Evolutionary conservation across 2,888 invertebrate genomes (phyloP).

Genomic region (Stenodema calcarata): DNA sequence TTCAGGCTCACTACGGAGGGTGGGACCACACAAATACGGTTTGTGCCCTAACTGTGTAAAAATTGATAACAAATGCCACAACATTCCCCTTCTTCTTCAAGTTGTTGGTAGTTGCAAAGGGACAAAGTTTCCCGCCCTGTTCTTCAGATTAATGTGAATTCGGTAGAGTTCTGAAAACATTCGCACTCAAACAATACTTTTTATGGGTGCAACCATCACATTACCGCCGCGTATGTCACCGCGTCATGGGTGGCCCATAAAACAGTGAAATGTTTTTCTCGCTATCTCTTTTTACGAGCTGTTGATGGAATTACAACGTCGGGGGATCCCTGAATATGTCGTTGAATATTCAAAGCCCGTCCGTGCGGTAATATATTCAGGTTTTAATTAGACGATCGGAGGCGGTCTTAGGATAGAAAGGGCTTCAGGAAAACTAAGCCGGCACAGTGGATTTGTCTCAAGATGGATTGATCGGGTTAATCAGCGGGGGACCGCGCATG

Average conservation of each 20-base stretch:
- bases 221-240: not conserved
- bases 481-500: not conserved
- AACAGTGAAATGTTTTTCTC: conserved; percentile 27
- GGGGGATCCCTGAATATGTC: conserved; percentile 17
- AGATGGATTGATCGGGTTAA: not conserved
- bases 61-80: too few relatives aligned
- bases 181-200: not conserved
- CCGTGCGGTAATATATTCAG: conserved; percentile 30
- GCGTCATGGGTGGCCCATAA: conserved; percentile 7
- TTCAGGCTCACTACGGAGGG: too few relatives aligned
- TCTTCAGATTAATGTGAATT: not conserved
- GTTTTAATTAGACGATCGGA: conserved; percentile 38
- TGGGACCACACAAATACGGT: too few relatives aligned
- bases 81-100: too few relatives aligned
- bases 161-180: not conserved
- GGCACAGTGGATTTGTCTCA: not conserved
- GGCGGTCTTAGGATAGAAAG: not conserved
- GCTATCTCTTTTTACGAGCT: conserved; percentile 41
- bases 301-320: conserved; percentile 30
- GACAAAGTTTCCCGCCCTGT: too few relatives aligned
- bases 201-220: not conserved
- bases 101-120: too few relatives aligned
- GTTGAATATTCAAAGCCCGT: conserved; percentile 42
- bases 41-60: too few relatives aligned
- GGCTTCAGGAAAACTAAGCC: not conserved